Conservation (phyloP, 2,888 invertebrate genomes). For the Escarpia spicata region DNA sequence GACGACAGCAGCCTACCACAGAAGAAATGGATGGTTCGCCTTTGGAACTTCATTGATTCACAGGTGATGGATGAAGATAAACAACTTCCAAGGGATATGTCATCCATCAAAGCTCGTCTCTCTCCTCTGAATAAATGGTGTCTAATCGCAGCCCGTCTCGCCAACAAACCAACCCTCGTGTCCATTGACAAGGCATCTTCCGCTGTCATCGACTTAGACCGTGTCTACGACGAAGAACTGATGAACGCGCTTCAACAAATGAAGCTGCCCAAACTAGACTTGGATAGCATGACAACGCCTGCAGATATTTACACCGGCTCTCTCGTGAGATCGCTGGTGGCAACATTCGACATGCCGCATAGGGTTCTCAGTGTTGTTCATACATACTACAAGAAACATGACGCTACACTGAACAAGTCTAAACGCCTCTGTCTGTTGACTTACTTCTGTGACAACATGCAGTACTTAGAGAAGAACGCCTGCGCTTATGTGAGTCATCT, state of each 20-base stretch:
- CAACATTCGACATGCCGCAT: slow-evolving; percentile 38
- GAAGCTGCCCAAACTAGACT: slow-evolving; percentile 37
- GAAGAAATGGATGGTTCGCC: too few relatives aligned
- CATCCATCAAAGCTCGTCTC: slow-evolving; percentile 1
- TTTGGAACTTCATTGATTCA: too few relatives aligned
- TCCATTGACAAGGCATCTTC: slow-evolving; percentile 26
- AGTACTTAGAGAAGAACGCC: slow-evolving; percentile 24
- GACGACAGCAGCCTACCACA: not conserved
- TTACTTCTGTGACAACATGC: slow-evolving; percentile 36
- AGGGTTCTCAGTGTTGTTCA: slow-evolving; percentile 33
- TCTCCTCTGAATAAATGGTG: slow-evolving; percentile 35
- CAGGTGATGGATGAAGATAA: too few relatives aligned
- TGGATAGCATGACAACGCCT: slow-evolving; percentile 27
- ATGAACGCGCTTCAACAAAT: slow-evolving; percentile 31
- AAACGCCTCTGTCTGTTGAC: slow-evolving; percentile 33
- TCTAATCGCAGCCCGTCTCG: slow-evolving; percentile 31
- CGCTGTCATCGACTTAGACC: slow-evolving; percentile 26
- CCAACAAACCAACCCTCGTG: slow-evolving; percentile 20
- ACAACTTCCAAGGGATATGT: too few relatives aligned
- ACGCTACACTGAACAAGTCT: not conserved
- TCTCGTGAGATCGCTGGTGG: slow-evolving; percentile 32
- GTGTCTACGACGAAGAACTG: slow-evolving; percentile 24
- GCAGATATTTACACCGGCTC: slow-evolving; percentile 27
- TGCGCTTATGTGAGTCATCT: slow-evolving; percentile 27
- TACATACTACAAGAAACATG: not conserved